Conservation (phyloP, 1,140 invertebrate genomes). For the Musca domestica region DNA sequence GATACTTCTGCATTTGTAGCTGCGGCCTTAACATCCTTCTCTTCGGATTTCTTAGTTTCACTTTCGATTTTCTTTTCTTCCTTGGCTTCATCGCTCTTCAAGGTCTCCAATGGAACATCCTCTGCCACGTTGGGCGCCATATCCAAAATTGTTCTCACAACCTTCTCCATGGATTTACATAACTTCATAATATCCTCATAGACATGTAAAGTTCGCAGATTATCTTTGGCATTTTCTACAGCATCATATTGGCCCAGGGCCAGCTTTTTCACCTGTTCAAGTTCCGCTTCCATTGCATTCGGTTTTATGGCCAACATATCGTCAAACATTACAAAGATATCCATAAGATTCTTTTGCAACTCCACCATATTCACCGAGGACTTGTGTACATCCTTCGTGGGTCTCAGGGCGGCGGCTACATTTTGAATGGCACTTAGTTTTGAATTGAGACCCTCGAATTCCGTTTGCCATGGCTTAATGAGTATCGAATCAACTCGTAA, state of each 20-base stretch:
- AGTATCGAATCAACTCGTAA: not conserved
- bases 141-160: not conserved
- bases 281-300: not conserved
- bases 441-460: not conserved
- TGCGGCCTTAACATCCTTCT: not conserved
- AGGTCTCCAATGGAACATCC: slow-evolving; percentile 26
- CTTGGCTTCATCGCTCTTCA: slow-evolving; percentile 7
- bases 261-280: slow-evolving; percentile 1
- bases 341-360: slow-evolving; percentile 23
- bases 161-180: not conserved
- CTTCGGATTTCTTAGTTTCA: slow-evolving; percentile 13
- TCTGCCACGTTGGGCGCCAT: not conserved
- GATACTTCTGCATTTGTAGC: slow-evolving; percentile 26
- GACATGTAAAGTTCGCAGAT: not conserved
- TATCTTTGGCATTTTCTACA: not conserved
- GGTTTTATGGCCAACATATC: not conserved
- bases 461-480: not conserved
- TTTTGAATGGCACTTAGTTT: not conserved
- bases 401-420: not conserved
- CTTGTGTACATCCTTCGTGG: slow-evolving; percentile 10
- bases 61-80: slow-evolving; percentile 20
- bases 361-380: slow-evolving; percentile 14
- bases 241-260: slow-evolving; percentile 15
- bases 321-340: slow-evolving; percentile 17
- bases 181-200: slow-evolving; percentile 11